Base-by-base conservation (phyloP, 2,888 invertebrate species). In the Silvanus unidentatus region DNA sequence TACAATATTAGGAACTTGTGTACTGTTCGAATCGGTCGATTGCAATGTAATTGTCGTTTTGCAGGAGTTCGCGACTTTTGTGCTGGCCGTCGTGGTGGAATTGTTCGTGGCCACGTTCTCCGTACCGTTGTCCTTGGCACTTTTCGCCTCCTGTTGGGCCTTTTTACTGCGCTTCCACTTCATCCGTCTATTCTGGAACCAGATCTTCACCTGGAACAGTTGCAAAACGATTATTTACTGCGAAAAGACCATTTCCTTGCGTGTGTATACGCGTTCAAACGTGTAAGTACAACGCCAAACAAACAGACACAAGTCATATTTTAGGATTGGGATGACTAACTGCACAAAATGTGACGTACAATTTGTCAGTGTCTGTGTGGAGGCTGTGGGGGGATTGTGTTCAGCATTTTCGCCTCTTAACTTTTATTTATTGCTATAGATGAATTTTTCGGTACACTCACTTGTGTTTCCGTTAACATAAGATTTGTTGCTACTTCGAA, bases 141-240 rank as follows among this genome's bases (percentile, higher is more conserved):
- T 60, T 73, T 87, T 87, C 16, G 89, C 84, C 72, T 92, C 92
- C 56, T 90, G 89, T 68, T 92, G 92, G 0, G 93, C 92, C 65
- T 96, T 96, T 78, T 96, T 96, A 53, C 94, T 95, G 9, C 98
- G 77, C 70, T 98, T 98, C 95, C 96, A 96, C 70, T 97, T 97
- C 97, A 97, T 97, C 60, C 97, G 82, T 40, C 97, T 80, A 71
- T 97, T 97, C 80, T 98, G 97, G 73, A 98, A 98, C 97, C 95
- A 96, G 62, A 96, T 95, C 79, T 95, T 95, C 51, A 95, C 95
- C 90, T 95, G 80, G 9, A 62, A 63, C n/a, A n/a, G n/a, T n/a
- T 58, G 53, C 68, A 39, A 45, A 35, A 43, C 13, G 5, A 22
- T 22, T 8, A 22, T 5, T 22, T 22, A 22, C 35, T 42, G 14